Percentiles rank a stretch among this genome's conserved stretches.
Evolutionary conservation across 2,888 invertebrate species (phyloP).

Genomic region (Hesperia comma): DNA sequence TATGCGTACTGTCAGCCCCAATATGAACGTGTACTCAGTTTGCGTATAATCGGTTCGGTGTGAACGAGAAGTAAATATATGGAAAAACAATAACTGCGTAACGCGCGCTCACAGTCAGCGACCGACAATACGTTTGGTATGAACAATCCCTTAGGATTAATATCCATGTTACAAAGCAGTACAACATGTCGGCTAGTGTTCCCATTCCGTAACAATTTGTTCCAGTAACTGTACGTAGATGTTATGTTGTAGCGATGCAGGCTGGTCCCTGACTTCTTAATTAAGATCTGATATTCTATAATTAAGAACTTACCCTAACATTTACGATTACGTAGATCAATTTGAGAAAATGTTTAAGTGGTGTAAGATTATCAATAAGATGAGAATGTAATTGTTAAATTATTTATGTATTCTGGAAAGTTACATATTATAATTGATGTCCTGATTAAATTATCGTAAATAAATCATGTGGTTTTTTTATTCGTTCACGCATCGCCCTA

Average conservation of each 20-base stretch:
- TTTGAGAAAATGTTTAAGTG: constrained; percentile 49
- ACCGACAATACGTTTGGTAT: no score
- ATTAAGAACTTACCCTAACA: constrained; percentile 43
- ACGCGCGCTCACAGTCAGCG: no score
- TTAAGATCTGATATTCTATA: constrained; percentile 60
- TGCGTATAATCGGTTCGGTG: no score
- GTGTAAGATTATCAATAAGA: constrained; percentile 56
- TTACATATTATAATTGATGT: constrained; percentile 78
- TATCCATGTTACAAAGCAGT: no score
- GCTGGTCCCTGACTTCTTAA: constrained; percentile 71
- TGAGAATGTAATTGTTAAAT: constrained; percentile 75
- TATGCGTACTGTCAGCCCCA: no score
- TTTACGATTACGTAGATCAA: constrained; percentile 48
- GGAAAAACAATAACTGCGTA: no score
- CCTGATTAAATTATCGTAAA: constrained; percentile 81
- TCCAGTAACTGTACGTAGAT: constrained; percentile 23
- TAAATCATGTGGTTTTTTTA: constrained; percentile 33
- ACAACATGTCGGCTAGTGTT: constrained; percentile 7
- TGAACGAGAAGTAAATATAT: no score
- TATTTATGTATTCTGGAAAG: constrained; percentile 80
- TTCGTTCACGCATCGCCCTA: background rate
- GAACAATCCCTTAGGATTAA: no score
- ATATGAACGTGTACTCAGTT: no score
- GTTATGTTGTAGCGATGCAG: constrained; percentile 61
- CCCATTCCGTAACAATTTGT: constrained; percentile 3